Percentiles rank a stretch among this genome's conserved stretches.
Evolutionary conservation across 2,888 invertebrate genomes (phyloP).

Genomic region (Lordiphosa andalusiaca): DNA sequence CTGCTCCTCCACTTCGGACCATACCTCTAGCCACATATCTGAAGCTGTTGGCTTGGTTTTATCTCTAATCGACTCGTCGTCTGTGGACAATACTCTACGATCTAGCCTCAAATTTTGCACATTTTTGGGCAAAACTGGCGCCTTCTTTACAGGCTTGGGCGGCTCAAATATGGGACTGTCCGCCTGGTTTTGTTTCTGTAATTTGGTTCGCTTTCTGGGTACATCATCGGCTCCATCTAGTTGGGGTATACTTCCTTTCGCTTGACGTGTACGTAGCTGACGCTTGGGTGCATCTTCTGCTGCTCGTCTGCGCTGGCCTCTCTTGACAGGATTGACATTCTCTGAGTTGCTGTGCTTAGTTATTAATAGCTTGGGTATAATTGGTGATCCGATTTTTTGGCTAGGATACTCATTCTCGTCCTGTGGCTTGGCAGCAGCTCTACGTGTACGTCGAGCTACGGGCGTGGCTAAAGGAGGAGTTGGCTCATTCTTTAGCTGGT

Average conservation of each 20-base stretch:
- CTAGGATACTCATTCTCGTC: conserved; percentile 22
- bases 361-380: conserved; percentile 65
- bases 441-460: conserved; percentile 59
- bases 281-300: conserved; percentile 28
- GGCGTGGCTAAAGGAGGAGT: conserved; percentile 30
- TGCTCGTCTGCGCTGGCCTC: conserved; percentile 5
- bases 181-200: conserved; percentile 54
- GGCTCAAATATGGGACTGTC: conserved; percentile 73
- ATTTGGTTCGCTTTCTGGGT: conserved; percentile 44
- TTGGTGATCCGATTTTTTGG: conserved; percentile 49
- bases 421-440: conserved; percentile 23
- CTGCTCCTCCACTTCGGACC: conserved; percentile 89
- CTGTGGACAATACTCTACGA: conserved; percentile 84
- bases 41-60: conserved; percentile 69
- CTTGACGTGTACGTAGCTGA: conserved; percentile 59
- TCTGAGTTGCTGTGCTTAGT: conserved; percentile 33
- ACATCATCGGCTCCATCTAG: conserved; percentile 82
- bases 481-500: not conserved
- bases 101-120: conserved; percentile 76
- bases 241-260: conserved; percentile 79
- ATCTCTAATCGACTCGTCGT: conserved; percentile 82
- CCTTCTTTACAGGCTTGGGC: conserved; percentile 56
- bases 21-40: conserved; percentile 94
- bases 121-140: conserved; percentile 58
- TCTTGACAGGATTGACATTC: conserved; percentile 34